Base-by-base conservation (phyloP, 1,140 invertebrate genomes). In the Prorops nasuta region DNA sequence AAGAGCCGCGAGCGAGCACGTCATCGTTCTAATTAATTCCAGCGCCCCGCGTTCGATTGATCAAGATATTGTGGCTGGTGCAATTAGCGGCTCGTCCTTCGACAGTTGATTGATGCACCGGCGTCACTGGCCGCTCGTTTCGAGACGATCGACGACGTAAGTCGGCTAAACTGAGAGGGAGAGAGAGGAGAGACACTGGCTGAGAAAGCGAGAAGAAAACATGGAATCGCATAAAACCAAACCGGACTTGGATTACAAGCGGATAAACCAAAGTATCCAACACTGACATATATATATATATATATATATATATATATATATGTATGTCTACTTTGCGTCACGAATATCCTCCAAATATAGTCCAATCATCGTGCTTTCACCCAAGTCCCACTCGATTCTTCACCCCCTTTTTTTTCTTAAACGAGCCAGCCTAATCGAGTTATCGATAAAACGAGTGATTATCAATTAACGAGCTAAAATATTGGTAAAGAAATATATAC, bases 1-100 rank as follows among this genome's bases (percentile, higher is more conserved):
- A n/a, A n/a, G n/a, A n/a, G n/a, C n/a, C 52, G 44, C 54, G 54
- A 40, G 45, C 54, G 50, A 44, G 56, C 65, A 65, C 59, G 58
- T 67, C 63, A 67, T 62, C 63, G 54, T 64, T 56, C 60, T 66
- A 67, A 67, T 67, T 64, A 65, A 67, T 67, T 67, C 56, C 56
- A 55, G 45, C 53, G 61, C 60, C 55, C 58, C 56, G 36, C 43
- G 44, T 54, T 36, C 56, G 56, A 67, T 64, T 57, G 61, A 67
- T 67, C 65, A 56, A 67, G 65, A 67, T 67, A 64, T 61, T 41
- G 61, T 43, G 60, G 58, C 53, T 35, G 49, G 40, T 28, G 57
- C 57, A 64, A 66, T 66, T 66, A 66, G 63, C 54, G 54, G 60
- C 45, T 44, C 41, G 49, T 46, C 56, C 48, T 62, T 60, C 58